Percentiles rank a stretch among this genome's conserved stretches.
These are phyloP conservation scores for Caretta caretta DNA, from an alignment of 2,113 vertebrate genomes.

Conservation along the genomic window DNA sequence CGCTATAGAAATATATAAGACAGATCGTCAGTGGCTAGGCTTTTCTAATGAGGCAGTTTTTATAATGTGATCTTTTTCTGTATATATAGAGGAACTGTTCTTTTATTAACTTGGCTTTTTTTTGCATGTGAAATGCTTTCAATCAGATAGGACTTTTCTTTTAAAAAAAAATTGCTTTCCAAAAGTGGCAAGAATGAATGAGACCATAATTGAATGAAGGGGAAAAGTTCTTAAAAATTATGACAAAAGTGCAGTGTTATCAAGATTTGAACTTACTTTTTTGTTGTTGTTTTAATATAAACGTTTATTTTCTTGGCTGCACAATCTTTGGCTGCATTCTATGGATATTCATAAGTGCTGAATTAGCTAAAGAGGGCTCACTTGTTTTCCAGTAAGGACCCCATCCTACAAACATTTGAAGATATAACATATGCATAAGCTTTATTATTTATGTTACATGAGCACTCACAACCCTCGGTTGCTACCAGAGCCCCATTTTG, in stretches of 20 bases:
- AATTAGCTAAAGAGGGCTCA: not conserved
- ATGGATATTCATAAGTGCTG: not conserved
- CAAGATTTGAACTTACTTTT: conserved; percentile 49
- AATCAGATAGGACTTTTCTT: conserved; percentile 64
- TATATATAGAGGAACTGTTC: conserved; percentile 60
- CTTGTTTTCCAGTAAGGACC: not conserved
- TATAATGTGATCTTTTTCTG: conserved; percentile 63
- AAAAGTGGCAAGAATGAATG: conserved; percentile 66
- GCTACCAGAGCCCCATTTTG: not conserved
- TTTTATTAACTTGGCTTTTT: conserved; percentile 72
- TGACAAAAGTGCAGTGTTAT: conserved; percentile 54
- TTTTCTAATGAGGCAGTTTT: conserved; percentile 71
- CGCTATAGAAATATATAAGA: conserved; percentile 44
- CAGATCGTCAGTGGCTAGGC: conserved; percentile 72
- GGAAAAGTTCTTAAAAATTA: conserved; percentile 53
- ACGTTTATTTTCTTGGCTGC: not conserved
- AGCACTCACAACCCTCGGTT: fast-evolving
- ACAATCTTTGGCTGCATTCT: not conserved
- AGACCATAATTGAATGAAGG: conserved; percentile 63
- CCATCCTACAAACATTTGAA: not conserved
- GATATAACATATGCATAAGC: not conserved
- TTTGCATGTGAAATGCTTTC: conserved; percentile 63
- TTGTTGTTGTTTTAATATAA: conserved; percentile 22
- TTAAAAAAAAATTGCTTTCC: conserved; percentile 38
- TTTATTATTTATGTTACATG: not conserved